Base-by-base conservation (phyloP, 1,140 invertebrate species). In the Vanessa tameamea region DNA sequence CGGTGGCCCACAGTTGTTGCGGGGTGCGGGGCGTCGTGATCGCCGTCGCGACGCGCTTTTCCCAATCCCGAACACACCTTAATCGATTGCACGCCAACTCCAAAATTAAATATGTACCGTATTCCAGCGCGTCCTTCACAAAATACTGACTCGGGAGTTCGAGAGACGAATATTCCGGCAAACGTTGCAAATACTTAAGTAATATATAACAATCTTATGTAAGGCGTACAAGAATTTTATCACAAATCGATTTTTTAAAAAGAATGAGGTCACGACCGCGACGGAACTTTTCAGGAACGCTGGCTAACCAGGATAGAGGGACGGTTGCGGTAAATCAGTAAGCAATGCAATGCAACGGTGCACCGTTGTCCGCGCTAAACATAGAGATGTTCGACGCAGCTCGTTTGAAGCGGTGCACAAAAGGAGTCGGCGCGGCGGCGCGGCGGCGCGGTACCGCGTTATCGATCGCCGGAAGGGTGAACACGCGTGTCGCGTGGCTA, bases 401-500 rank as follows among this genome's bases (percentile, higher is more conserved):
- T 79, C 78, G 79, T 63, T 79, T 73, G 71, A 76, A 73, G 72
- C 72, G 78, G 77, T 81, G 79, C 77, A 80, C 72, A 77, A 65
- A 80, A 76, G 66, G 79, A 26, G 26, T 78, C 71, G 73, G 79
- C 78, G 76, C 63, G 65, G 64, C 71, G 73, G 79, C 78, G 76
- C 63, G 65, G 64, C 74, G 69, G 70, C 77, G 50, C 61, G 65
- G 67, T 43, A 37, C 31, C 68, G 69, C 74, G 68, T 76, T 87
- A 87, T 87, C 79, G 87, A 87, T 87, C 82, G 69, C 63, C 71
- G 69, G 75, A 61, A 69, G 76, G 76, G 79, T 67, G 79, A 72
- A 68, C 79, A 83, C 87, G 87, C 87, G 88, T 89, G 87, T 75
- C 87, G 82, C 85, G 84, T 86, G 86, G 85, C 79, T 84, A 87